phyloP scores from a whole-genome alignment of 2,797 vertebrate species.

The Bucorvus abyssinicus region DNA sequence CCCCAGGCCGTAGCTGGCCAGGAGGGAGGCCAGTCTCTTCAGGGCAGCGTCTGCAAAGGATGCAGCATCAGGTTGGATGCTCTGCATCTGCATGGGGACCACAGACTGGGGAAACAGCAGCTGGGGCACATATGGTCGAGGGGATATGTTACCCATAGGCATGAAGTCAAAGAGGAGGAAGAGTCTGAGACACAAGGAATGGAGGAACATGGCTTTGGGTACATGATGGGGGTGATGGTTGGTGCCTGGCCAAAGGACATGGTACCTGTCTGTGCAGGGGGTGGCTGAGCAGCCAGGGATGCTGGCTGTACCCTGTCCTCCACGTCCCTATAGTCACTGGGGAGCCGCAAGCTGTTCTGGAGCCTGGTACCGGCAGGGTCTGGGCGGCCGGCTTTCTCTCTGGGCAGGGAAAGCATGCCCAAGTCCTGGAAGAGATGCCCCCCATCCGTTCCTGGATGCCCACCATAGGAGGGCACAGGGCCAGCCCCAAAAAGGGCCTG shows the following conservation, averaged over 20 bases:
- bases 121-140: not conserved
- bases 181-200: fast-evolving
- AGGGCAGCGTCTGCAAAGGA: constrained; percentile 77
- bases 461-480: constrained; percentile 64
- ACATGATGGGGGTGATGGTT: not conserved
- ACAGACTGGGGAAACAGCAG: not conserved
- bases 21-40: constrained; percentile 81
- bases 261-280: constrained; percentile 37
- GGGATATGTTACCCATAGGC: too few species aligned
- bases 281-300: not conserved
- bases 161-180: not conserved
- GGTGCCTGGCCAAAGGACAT: not conserved
- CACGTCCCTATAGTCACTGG: constrained; percentile 33
- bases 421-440: constrained; percentile 87
- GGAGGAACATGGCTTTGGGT: fast-evolving
- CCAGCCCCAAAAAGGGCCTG: constrained; percentile 65
- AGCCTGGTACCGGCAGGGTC: constrained; percentile 69
- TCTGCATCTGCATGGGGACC: fast-evolving
- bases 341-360: constrained; percentile 52
- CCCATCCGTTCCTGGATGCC: constrained; percentile 66
- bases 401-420: constrained; percentile 81
- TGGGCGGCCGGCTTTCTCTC: constrained; percentile 64
- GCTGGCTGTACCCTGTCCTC: constrained; percentile 50
- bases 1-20: constrained; percentile 83
- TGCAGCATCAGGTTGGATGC: not conserved